These are phyloP conservation scores for Halictus rubicundus DNA, from an alignment of 1,140 invertebrate species.

Conservation along the genomic window DNA sequence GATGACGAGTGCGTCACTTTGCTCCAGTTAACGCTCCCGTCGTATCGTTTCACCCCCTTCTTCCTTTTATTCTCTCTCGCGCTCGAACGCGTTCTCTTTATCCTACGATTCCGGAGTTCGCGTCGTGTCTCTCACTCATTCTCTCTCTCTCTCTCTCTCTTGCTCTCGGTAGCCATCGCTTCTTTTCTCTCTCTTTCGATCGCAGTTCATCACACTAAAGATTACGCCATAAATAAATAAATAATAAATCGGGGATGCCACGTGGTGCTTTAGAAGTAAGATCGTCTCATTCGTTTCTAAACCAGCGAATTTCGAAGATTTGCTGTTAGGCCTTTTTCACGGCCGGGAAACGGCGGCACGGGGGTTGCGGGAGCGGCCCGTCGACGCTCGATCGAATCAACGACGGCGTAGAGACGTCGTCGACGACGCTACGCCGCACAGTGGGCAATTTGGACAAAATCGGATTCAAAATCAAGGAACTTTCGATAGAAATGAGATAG, in stretches of 20 bases:
- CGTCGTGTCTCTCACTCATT: background rate
- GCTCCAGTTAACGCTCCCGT: conserved; percentile 17
- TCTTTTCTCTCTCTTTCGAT: conserved; percentile 10
- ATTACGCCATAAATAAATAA: conserved; percentile 65
- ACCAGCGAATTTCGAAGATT: conserved; percentile 47
- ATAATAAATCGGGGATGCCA: conserved; percentile 51
- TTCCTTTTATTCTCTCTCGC: background rate
- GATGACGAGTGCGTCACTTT: conserved; percentile 42
- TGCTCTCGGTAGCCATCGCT: conserved; percentile 19
- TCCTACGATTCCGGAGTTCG: background rate
- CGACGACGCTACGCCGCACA: no score
- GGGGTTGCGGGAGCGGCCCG: background rate
- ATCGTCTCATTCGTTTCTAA: conserved; percentile 24
- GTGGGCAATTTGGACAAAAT: no score
- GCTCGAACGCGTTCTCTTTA: conserved; percentile 23
- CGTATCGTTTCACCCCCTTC: conserved; percentile 1
- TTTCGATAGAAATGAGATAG: no score
- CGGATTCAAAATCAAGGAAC: no score
- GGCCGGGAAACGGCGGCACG: conserved; percentile 17
- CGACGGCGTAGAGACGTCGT: no score
- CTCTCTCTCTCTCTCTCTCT: background rate
- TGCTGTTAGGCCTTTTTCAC: conserved; percentile 41
- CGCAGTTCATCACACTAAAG: conserved; percentile 29
- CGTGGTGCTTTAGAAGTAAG: conserved; percentile 37
- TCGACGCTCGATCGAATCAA: background rate